Percentiles rank a stretch among this genome's conserved stretches.
Evolutionary conservation across 2,888 invertebrate genomes (phyloP).

Genomic region (Leptinotarsa juncta): DNA sequence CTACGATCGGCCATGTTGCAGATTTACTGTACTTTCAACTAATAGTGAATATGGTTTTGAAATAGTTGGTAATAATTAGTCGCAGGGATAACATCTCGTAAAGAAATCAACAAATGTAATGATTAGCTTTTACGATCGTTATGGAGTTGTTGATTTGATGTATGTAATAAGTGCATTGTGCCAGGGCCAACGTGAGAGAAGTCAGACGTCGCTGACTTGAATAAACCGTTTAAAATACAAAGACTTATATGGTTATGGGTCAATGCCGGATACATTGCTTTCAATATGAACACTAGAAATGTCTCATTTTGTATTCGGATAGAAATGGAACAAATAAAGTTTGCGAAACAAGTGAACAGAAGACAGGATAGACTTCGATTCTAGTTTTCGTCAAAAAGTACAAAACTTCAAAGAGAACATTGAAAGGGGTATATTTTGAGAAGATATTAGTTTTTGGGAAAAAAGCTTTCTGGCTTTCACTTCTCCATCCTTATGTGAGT

Average conservation of each 20-base stretch:
- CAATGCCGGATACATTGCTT: conserved; percentile 49
- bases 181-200: conserved; percentile 44
- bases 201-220: conserved; percentile 43
- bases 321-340: conserved; percentile 8
- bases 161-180: conserved; percentile 48
- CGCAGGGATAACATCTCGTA: conserved; percentile 20
- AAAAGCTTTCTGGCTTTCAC: too few relatives aligned
- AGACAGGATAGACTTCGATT: too few relatives aligned
- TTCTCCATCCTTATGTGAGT: too few relatives aligned
- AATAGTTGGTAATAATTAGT: conserved; percentile 10
- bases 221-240: conserved; percentile 47
- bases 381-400: too few relatives aligned
- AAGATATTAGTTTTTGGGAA: too few relatives aligned
- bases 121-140: conserved; percentile 7
- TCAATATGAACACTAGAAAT: conserved; percentile 28
- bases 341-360: background rate
- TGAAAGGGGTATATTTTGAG: too few relatives aligned
- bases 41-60: conserved; percentile 1
- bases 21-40: conserved; percentile 1
- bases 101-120: conserved; percentile 14
- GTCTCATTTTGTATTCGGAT: conserved; percentile 11
- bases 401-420: too few relatives aligned
- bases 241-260: conserved; percentile 56
- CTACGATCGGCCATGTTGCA: background rate
- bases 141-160: conserved; percentile 26